phyloP scores from a whole-genome alignment of 1,140 invertebrate genomes.

The Heterodera schachtii region DNA sequence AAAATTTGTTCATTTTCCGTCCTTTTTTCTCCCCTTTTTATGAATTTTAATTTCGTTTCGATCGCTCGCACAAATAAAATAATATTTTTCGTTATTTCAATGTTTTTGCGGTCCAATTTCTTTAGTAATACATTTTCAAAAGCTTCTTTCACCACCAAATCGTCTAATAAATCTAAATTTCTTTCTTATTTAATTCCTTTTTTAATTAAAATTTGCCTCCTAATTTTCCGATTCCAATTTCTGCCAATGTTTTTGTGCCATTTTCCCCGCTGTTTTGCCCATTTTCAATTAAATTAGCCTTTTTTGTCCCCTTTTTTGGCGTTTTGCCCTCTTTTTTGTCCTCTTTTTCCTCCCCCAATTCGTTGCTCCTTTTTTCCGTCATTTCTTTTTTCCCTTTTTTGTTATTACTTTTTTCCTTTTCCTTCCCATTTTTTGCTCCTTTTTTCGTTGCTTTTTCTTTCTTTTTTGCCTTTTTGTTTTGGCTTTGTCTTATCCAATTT shows the following conservation, averaged over 20 bases:
- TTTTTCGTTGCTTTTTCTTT: too few species aligned
- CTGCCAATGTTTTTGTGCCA: not conserved
- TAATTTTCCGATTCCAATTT: not conserved
- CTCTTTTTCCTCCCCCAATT: too few species aligned
- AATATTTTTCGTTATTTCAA: not conserved
- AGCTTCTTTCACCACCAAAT: not conserved
- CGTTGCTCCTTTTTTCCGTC: too few species aligned
- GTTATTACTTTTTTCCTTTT: too few species aligned
- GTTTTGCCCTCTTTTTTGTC: too few species aligned
- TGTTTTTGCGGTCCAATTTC: not conserved
- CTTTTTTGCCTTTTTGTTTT: too few species aligned
- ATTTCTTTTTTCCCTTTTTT: too few species aligned
- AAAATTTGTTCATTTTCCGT: not conserved
- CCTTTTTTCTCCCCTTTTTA: conserved; percentile 42
- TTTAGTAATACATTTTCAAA: not conserved
- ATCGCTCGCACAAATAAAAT: not conserved
- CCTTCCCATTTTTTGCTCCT: too few species aligned
- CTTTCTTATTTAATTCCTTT: not conserved
- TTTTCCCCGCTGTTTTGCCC: not conserved
- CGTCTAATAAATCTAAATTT: not conserved
- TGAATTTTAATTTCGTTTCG: conserved; percentile 23
- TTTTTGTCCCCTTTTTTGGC: not conserved
- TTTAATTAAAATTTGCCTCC: not conserved
- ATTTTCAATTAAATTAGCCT: not conserved
- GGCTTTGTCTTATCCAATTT: too few species aligned